These are phyloP conservation scores for Pegoplata infirma DNA, from an alignment of 2,888 invertebrate genomes.

Conservation along the genomic window DNA sequence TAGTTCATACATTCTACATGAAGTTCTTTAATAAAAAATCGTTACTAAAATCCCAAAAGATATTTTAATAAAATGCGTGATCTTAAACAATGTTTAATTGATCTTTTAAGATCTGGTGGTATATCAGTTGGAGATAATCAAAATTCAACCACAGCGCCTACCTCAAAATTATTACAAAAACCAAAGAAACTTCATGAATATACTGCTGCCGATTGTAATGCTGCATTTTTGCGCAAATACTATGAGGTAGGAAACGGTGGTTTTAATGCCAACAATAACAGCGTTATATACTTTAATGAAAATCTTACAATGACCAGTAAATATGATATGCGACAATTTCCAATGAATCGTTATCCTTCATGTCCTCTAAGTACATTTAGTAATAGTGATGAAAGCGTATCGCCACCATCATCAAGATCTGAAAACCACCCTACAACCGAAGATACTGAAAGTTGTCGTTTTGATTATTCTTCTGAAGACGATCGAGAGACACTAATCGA, in stretches of 20 bases:
- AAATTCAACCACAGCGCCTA: slow-evolving; percentile 52
- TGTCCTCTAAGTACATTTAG: slow-evolving; percentile 58
- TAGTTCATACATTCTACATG: background rate
- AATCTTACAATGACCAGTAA: slow-evolving; percentile 78
- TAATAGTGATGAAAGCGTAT: slow-evolving; percentile 64
- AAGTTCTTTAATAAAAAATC: background rate
- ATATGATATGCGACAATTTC: slow-evolving; percentile 72
- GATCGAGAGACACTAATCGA: slow-evolving; percentile 67
- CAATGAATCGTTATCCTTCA: slow-evolving; percentile 68
- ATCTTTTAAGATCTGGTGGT: slow-evolving; percentile 74
- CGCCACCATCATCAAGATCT: slow-evolving; percentile 64
- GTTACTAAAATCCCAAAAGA: no score
- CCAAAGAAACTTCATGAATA: slow-evolving; percentile 76
- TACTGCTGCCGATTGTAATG: slow-evolving; percentile 73
- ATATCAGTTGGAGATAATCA: slow-evolving; percentile 67
- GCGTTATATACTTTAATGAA: slow-evolving; percentile 77
- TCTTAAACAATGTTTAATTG: slow-evolving; percentile 76
- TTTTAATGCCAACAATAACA: slow-evolving; percentile 33
- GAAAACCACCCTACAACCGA: slow-evolving; percentile 55
- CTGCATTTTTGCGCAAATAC: slow-evolving; percentile 75
- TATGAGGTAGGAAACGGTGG: slow-evolving; percentile 69
- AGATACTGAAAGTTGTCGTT: slow-evolving; percentile 71
- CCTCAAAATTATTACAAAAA: slow-evolving; percentile 65
- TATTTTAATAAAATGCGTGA: slow-evolving; percentile 73
- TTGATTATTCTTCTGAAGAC: slow-evolving; percentile 75